Percentiles rank a stretch among this genome's conserved stretches.
phyloP scores from a whole-genome alignment of 2,888 invertebrate species.

The Platycheirus rosarum region DNA sequence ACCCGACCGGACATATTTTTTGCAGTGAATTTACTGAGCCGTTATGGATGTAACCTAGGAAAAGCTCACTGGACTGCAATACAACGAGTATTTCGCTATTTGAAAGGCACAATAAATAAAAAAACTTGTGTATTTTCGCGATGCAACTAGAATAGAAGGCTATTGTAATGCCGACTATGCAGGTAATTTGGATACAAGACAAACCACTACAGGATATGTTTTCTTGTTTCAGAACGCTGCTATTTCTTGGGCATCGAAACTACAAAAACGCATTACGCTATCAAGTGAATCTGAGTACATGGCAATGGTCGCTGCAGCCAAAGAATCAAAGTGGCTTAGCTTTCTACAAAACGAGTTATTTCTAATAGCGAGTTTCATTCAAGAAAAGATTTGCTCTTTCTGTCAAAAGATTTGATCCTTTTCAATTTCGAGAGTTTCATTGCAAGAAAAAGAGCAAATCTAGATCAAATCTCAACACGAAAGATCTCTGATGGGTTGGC shows the following conservation, averaged over 20 bases:
- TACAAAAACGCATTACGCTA: conserved; percentile 65
- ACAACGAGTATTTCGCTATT: conserved; percentile 63
- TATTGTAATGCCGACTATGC: conserved; percentile 31
- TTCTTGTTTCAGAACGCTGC: conserved; percentile 51
- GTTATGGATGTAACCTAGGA: conserved; percentile 52
- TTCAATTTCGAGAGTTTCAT: too few relatives aligned
- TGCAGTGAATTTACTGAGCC: conserved; percentile 36
- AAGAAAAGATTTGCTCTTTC: too few relatives aligned
- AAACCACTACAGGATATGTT: conserved; percentile 29
- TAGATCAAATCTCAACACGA: too few relatives aligned
- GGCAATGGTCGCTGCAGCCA: conserved; percentile 69
- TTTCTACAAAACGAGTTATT: not conserved
- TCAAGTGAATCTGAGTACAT: conserved; percentile 72
- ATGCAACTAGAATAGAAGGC: conserved; percentile 10
- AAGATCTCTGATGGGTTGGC: too few relatives aligned
- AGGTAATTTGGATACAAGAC: conserved; percentile 28
- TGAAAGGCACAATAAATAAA: conserved; percentile 51
- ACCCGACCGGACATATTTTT: conserved; percentile 64
- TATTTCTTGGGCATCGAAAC: conserved; percentile 62
- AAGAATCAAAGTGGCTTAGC: conserved; percentile 60
- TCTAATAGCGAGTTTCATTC: too few relatives aligned
- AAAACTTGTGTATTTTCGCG: not conserved
- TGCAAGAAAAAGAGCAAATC: too few relatives aligned
- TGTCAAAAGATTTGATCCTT: too few relatives aligned
- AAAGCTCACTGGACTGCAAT: conserved; percentile 68